A percentile compares a stretch with the other conserved stretches of the same genome.
Evolutionary conservation across 2,797 vertebrate species (phyloP).

Genomic region (Mormyrops boulengeri): DNA sequence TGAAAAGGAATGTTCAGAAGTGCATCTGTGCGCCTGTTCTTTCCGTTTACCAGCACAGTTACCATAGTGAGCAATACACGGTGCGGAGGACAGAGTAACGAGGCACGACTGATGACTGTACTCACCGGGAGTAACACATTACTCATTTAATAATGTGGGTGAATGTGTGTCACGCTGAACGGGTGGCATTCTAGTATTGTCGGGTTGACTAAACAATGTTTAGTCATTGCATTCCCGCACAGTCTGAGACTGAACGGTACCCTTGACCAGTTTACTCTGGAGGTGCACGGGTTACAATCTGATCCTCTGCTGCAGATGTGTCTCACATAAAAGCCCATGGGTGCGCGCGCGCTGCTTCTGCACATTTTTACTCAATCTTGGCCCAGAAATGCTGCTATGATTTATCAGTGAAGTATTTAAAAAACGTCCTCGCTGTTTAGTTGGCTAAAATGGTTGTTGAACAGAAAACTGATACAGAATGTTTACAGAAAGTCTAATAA

Average conservation of each 20-base stretch:
- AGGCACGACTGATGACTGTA: neutral
- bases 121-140: neutral
- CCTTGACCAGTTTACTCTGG: neutral
- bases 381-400: neutral
- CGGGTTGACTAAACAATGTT: neutral
- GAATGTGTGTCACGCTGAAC: neutral
- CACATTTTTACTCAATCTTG: neutral
- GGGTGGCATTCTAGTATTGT: neutral
- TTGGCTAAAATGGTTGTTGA: slow-evolving; percentile 8
- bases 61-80: slow-evolving; percentile 2
- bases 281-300: neutral
- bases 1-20: neutral
- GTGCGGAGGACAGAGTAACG: neutral
- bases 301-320: slow-evolving; percentile 9
- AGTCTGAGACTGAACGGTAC: neutral
- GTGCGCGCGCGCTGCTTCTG: slow-evolving; percentile 2
- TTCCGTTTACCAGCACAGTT: slow-evolving; percentile 8
- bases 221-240: neutral
- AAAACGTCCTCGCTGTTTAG: neutral
- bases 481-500: neutral
- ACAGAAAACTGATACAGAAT: neutral
- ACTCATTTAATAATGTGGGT: neutral
- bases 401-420: slow-evolving; percentile 7
- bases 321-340: neutral
- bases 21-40: neutral